These are phyloP conservation scores for Ornithoptera priamus DNA, from an alignment of 2,888 invertebrate genomes.

Conservation along the genomic window DNA sequence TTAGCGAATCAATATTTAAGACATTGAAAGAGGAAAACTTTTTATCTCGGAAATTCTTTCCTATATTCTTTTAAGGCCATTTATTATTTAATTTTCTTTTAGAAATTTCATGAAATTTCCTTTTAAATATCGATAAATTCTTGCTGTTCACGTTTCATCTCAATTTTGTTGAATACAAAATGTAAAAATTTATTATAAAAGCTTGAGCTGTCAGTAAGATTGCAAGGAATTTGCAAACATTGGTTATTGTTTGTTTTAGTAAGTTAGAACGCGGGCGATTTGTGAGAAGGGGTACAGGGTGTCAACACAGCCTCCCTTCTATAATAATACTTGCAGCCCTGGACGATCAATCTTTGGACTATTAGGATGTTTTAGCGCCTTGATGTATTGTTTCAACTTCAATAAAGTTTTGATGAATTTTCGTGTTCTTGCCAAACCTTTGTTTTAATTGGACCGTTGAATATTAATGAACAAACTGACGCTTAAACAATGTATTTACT, in stretches of 20 bases:
- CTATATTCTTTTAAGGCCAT: constrained; percentile 38
- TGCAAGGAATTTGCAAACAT: constrained; percentile 50
- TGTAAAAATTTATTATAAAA: constrained; percentile 28
- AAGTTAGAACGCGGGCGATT: constrained; percentile 39
- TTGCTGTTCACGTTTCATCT: too few relatives aligned
- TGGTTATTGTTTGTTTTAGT: constrained; percentile 55
- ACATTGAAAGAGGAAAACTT: constrained; percentile 60
- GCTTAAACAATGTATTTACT: constrained; percentile 47
- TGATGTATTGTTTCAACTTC: constrained; percentile 79
- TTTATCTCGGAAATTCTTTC: constrained; percentile 46
- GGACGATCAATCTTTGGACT: constrained; percentile 75
- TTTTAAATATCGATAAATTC: too few relatives aligned
- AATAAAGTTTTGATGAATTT: constrained; percentile 80
- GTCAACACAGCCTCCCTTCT: constrained; percentile 55
- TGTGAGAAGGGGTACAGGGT: constrained; percentile 39
- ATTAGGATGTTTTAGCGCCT: constrained; percentile 74
- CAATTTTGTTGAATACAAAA: neutral
- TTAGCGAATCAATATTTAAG: constrained; percentile 71
- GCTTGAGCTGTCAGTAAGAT: constrained; percentile 50
- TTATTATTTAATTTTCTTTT: constrained; percentile 3
- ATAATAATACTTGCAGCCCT: constrained; percentile 63
- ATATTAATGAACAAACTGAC: constrained; percentile 76
- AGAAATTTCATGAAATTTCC: too few relatives aligned
- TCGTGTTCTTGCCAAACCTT: constrained; percentile 67
- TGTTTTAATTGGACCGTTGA: constrained; percentile 67